These are phyloP conservation scores for Steatocranus sp. DNA, from an alignment of 2,797 vertebrate genomes.

Conservation along the genomic window DNA sequence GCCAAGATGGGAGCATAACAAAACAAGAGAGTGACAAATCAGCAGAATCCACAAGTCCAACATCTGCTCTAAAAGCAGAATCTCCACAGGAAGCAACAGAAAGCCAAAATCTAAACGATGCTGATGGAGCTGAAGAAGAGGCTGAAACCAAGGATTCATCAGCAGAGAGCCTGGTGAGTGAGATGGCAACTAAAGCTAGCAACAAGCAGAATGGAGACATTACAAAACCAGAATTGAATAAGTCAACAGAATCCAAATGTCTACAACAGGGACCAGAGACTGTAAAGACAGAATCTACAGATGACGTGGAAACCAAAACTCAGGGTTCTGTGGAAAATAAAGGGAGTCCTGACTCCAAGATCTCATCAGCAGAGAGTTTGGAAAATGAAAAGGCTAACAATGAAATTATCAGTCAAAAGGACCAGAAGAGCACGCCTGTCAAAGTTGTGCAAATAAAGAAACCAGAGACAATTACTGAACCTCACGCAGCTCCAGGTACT, in stretches of 20 bases:
- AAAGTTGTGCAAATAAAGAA: background rate
- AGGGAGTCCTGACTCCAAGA: background rate
- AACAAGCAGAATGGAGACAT: background rate
- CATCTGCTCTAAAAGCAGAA: fast-evolving
- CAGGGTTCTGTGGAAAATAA: background rate
- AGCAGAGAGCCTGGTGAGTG: background rate
- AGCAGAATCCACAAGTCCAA: background rate
- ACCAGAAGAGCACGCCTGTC: background rate
- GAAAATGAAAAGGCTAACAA: background rate
- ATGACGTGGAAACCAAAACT: background rate
- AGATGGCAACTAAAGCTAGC: fast-evolving
- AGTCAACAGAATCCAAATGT: too few species aligned
- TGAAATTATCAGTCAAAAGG: background rate
- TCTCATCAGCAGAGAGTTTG: background rate
- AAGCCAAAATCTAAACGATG: background rate
- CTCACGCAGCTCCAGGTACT: background rate
- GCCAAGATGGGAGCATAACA: background rate
- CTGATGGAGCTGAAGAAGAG: background rate
- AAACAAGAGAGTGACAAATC: background rate
- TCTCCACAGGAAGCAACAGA: background rate
- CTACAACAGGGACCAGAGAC: background rate
- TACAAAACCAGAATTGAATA: background rate
- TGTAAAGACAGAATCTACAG: background rate
- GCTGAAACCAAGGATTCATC: background rate
- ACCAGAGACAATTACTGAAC: background rate